A percentile compares a stretch with the other conserved stretches of the same genome.
Conservation (phyloP, 2,113 vertebrate genomes). For the Haemorhous mexicanus region DNA sequence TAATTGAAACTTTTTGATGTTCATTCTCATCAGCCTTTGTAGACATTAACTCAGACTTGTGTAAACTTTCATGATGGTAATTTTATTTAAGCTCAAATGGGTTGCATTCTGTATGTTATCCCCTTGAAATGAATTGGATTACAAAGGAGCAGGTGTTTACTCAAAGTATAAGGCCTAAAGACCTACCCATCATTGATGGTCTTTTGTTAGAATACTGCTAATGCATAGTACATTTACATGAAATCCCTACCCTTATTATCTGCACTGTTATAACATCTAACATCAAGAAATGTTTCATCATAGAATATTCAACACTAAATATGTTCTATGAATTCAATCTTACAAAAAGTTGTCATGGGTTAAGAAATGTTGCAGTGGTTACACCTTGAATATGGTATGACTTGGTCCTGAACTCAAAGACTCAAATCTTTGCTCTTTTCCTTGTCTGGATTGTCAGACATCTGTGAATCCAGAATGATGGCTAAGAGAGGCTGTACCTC, state of each 20-base stretch:
- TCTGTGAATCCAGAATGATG: neutral
- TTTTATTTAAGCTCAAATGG: neutral
- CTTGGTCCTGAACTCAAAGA: neutral
- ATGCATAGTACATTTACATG: neutral
- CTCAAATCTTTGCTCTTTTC: neutral
- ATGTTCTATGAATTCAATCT: neutral
- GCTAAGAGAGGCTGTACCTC: rapidly evolving
- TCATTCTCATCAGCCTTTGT: neutral
- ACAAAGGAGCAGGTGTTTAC: neutral
- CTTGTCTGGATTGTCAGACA: neutral
- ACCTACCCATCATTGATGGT: neutral
- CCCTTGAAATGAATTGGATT: neutral
- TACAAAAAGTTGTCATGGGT: neutral
- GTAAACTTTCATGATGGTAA: neutral
- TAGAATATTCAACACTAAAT: neutral
- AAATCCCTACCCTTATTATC: neutral
- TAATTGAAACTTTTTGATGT: neutral
- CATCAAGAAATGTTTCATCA: neutral
- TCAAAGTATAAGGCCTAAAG: neutral
- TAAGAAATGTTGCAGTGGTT: neutral
- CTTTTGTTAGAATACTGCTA: neutral
- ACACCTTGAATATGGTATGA: neutral
- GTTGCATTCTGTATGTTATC: neutral
- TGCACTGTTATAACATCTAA: neutral
- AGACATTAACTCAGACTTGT: neutral